These are phyloP conservation scores for Equus przewalskii DNA, from an alignment of 2,113 vertebrate species.

Conservation along the genomic window DNA sequence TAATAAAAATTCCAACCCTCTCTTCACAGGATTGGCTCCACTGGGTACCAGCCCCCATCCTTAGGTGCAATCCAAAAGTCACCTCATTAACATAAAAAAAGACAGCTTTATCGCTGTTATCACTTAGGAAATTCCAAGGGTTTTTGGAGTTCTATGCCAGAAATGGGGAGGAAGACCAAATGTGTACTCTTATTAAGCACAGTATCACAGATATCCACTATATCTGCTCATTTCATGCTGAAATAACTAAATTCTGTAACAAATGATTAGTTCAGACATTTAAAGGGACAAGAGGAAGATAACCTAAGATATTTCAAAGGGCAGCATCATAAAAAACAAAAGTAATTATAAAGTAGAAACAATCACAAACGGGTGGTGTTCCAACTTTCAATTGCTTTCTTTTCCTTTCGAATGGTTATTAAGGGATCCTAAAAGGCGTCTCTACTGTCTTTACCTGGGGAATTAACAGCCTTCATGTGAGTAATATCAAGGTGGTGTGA, in stretches of 20 bases:
- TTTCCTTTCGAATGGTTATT: slow-evolving; percentile 15
- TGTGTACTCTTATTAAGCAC: background rate
- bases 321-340: slow-evolving; percentile 19
- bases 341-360: slow-evolving; percentile 15
- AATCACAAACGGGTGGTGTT: background rate
- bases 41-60: background rate
- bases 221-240: background rate
- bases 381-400: background rate
- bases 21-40: background rate
- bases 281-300: background rate
- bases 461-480: background rate
- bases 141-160: background rate
- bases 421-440: background rate
- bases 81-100: background rate
- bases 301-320: background rate
- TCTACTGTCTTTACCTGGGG: background rate
- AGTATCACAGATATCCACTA: background rate
- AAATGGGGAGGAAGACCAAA: background rate
- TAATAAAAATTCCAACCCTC: background rate
- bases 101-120: background rate
- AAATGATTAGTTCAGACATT: slow-evolving; percentile 4
- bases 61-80: background rate
- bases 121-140: background rate
- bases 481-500: background rate
- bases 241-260: background rate